These are phyloP conservation scores for Garrulus glandarius DNA, from an alignment of 2,797 vertebrate genomes.

Conservation along the genomic window DNA sequence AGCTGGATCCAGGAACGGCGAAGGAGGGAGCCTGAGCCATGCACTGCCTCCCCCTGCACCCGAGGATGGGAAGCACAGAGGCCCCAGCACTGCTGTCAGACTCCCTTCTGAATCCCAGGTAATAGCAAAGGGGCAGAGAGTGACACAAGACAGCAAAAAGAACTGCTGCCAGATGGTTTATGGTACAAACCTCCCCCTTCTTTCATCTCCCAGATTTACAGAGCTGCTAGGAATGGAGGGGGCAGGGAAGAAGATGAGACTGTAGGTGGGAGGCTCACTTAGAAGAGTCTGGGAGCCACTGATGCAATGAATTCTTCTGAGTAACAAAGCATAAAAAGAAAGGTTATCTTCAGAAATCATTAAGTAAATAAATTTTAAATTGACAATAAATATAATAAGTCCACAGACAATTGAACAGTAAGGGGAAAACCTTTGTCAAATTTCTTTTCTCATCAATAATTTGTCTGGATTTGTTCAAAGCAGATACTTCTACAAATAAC, in stretches of 20 bases:
- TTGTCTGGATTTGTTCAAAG: neutral
- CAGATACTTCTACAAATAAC: neutral
- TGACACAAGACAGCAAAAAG: neutral
- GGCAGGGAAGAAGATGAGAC: neutral
- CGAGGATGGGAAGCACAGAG: neutral
- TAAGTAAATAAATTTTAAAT: neutral
- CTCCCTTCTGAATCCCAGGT: neutral
- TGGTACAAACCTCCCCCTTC: neutral
- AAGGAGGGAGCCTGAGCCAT: neutral
- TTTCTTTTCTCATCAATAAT: neutral
- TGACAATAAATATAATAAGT: neutral
- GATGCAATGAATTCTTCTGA: neutral
- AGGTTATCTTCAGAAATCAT: neutral
- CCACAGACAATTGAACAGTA: neutral
- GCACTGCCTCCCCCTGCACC: neutral
- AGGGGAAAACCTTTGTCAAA: neutral
- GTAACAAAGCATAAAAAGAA: neutral
- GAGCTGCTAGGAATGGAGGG: neutral
- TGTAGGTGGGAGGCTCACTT: neutral
- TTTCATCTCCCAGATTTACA: neutral
- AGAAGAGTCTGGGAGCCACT: neutral
- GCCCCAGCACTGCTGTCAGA: neutral
- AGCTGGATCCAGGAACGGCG: fast-evolving
- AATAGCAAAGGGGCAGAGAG: neutral
- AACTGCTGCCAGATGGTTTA: neutral